These are phyloP conservation scores for Latrodectus geometricus DNA, from an alignment of 1,140 invertebrate species.

Conservation along the genomic window DNA sequence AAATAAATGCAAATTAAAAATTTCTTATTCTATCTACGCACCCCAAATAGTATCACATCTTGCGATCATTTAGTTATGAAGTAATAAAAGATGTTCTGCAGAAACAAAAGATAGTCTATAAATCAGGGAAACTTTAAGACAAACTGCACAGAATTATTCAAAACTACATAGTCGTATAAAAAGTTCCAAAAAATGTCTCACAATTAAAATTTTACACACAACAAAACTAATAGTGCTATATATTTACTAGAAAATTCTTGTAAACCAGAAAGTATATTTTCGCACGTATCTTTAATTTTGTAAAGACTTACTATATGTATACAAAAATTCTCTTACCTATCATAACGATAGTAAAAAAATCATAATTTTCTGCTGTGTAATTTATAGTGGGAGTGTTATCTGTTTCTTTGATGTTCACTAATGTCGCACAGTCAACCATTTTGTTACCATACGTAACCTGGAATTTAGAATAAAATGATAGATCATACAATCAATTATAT, in stretches of 20 bases:
- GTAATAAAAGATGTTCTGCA: background rate
- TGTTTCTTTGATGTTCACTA: background rate
- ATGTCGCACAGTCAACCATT: background rate
- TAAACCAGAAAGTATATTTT: background rate
- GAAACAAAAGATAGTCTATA: background rate
- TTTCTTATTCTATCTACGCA: background rate
- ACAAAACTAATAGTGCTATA: background rate
- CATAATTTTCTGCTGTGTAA: background rate
- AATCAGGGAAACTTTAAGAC: background rate
- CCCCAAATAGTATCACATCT: background rate
- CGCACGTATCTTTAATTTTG: background rate
- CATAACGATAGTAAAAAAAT: constrained; percentile 23
- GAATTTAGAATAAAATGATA: background rate
- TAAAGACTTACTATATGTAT: background rate
- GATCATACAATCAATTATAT: background rate
- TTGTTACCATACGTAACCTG: constrained; percentile 2
- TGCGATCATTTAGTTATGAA: background rate
- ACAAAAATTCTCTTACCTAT: background rate
- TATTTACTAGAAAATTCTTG: background rate
- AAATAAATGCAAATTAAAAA: background rate
- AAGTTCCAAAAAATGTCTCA: background rate
- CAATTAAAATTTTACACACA: background rate
- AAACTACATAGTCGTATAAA: background rate
- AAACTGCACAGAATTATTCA: background rate
- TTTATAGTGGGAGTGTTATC: background rate